Evolutionary conservation across 2,797 vertebrate genomes (phyloP), one percentile per base, ranked within the genome.

Genomic region (Pogoniulus pusillus): DNA sequence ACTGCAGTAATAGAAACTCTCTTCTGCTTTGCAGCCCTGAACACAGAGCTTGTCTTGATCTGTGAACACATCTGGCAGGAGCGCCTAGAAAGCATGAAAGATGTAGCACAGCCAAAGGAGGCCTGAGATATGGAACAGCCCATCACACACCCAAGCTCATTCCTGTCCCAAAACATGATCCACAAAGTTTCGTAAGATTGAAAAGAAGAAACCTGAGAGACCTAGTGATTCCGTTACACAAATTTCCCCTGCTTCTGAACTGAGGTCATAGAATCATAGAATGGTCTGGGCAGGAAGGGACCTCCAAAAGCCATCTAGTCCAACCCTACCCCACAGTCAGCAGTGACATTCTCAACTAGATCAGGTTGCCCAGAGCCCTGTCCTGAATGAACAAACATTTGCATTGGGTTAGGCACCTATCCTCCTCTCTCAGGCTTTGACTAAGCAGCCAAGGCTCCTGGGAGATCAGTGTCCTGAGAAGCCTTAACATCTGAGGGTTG

Each of bases 1-100:
- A 71, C 78, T 0, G 0, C 51, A 5, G 1, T 41, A 26, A 65
- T 15, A 89, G 84, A 65, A 85, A 49, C 20, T 20, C 16, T 59
- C 26, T 73, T 94, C 83, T 93, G 69, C 75, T 85, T 26, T 82
- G 75, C 86, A 93, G 78, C 58, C 60, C 74, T 64, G 49, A 76
- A 4, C 2, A 0, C 35, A 47, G 73, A 81, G 47, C 10, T 65
- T 35, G 54, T 85, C 87, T 60, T 73, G 35, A 58, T 91, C 75
- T 65, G 23, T 45, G 69, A 89, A 24, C 47, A 62, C 41, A 47
- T 87, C 84, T 89, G 93, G 89, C 75, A 55, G 51, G 69, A 82
- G 72, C 14, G 58, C 45, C 55, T 88, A 84, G 54, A 70, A 83
- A 77, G 54, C 78, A 37, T 0, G 0, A 47, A 82, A 86, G 26